These are phyloP conservation scores for Amiota communis DNA, from an alignment of 2,888 invertebrate genomes.

Conservation along the genomic window DNA sequence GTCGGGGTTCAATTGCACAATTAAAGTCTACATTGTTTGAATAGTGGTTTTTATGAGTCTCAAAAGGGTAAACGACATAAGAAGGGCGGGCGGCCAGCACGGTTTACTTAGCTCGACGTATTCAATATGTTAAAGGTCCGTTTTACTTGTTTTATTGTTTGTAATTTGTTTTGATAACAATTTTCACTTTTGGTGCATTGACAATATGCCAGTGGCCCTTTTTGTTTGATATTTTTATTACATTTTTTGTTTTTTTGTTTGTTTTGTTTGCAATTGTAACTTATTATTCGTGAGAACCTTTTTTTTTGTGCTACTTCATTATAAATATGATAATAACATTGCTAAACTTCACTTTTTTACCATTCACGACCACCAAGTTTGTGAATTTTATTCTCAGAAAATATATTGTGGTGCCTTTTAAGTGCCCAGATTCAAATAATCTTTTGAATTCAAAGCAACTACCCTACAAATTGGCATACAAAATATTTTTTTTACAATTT, in stretches of 20 bases:
- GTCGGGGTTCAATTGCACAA: conserved; percentile 64
- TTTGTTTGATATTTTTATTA: conserved; percentile 41
- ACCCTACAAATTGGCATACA: no score
- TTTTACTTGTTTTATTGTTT: conserved; percentile 45
- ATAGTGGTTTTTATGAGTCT: conserved; percentile 36
- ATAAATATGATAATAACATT: background rate
- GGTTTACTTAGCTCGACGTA: conserved; percentile 41
- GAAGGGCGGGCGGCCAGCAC: no score
- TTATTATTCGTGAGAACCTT: background rate
- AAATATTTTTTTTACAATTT: no score
- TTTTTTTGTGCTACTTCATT: background rate
- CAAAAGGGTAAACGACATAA: no score
- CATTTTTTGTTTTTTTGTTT: conserved; percentile 5
- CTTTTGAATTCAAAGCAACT: no score
- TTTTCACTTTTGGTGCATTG: conserved; percentile 51
- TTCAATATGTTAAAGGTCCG: conserved; percentile 60
- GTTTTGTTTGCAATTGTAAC: background rate
- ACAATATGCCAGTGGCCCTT: conserved; percentile 26
- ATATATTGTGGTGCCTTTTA: no score
- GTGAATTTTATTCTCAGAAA: no score
- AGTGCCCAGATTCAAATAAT: no score
- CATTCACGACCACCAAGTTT: no score
- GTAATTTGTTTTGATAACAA: conserved; percentile 65
- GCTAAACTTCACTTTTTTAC: no score
- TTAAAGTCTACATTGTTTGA: conserved; percentile 66